Conservation (phyloP, 2,888 invertebrate species). For the Tuta absoluta region DNA sequence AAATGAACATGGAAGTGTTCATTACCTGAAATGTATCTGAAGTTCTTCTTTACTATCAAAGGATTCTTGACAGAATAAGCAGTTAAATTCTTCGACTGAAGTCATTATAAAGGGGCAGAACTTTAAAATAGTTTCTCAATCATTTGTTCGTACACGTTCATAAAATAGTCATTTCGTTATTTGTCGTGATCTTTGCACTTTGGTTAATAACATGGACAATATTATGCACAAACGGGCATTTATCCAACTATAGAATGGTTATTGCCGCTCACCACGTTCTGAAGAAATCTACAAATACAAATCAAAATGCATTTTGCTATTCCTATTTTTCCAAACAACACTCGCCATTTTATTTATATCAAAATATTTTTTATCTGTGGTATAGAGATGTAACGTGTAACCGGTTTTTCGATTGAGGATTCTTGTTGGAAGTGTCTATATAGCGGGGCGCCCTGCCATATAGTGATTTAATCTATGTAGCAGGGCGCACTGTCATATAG, state of each 20-base stretch:
- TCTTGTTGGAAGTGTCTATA: too few relatives aligned
- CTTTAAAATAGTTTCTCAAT: background rate
- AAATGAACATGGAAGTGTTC: conserved; percentile 9
- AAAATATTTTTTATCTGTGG: conserved; percentile 12
- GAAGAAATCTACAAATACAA: conserved; percentile 3
- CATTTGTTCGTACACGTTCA: background rate
- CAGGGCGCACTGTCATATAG: too few relatives aligned
- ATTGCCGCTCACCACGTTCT: background rate
- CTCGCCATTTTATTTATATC: conserved; percentile 15
- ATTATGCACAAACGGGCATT: background rate
- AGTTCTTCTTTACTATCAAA: conserved; percentile 81
- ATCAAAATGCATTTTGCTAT: conserved; percentile 1
- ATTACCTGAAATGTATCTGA: conserved; percentile 83
- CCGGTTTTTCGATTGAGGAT: background rate
- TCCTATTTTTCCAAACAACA: conserved; percentile 5
- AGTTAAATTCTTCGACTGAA: conserved; percentile 65
- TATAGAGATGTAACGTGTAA: background rate
- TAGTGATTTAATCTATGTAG: too few relatives aligned
- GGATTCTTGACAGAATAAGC: conserved; percentile 81
- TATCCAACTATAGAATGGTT: too few relatives aligned
- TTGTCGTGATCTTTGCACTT: background rate
- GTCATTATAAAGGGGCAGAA: conserved; percentile 46
- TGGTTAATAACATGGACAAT: background rate
- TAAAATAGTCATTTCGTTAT: background rate
- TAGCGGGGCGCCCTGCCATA: too few relatives aligned